Percentiles rank a stretch among this genome's conserved stretches.
Conservation (phyloP, 2,797 vertebrate species). For the Moxostoma hubbsi region DNA sequence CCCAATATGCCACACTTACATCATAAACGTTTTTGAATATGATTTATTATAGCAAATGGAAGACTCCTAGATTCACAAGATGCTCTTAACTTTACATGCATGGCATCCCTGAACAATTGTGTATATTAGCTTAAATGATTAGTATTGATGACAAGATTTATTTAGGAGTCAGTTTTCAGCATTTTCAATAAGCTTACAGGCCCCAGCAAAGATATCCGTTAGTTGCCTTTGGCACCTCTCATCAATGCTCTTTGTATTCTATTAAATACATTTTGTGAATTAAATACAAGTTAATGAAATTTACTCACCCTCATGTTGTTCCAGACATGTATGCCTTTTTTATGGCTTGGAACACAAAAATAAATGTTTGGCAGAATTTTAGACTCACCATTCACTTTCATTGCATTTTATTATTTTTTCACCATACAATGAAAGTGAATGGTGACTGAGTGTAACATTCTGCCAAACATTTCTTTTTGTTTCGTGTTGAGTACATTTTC, state of each 20-base stretch:
- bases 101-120: constrained; percentile 12
- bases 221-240: neutral
- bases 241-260: neutral
- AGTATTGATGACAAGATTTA: neutral
- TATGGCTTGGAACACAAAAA: no score
- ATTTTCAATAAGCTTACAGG: neutral
- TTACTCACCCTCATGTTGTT: no score
- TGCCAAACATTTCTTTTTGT: no score
- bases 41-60: constrained; percentile 22
- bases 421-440: no score
- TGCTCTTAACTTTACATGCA: neutral
- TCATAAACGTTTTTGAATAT: constrained; percentile 18
- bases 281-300: neutral
- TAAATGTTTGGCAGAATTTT: no score
- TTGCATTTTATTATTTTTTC: no score
- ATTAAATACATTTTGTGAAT: constrained; percentile 1
- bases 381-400: no score
- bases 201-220: neutral
- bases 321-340: no score
- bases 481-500: no score
- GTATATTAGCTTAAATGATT: constrained; percentile 4
- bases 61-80: constrained; percentile 30
- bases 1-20: constrained; percentile 14
- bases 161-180: neutral
- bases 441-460: no score